Evolutionary conservation across 2,113 vertebrate species (phyloP), one percentile per base, ranked within the genome.

Genomic region (Strigops habroptila): DNA sequence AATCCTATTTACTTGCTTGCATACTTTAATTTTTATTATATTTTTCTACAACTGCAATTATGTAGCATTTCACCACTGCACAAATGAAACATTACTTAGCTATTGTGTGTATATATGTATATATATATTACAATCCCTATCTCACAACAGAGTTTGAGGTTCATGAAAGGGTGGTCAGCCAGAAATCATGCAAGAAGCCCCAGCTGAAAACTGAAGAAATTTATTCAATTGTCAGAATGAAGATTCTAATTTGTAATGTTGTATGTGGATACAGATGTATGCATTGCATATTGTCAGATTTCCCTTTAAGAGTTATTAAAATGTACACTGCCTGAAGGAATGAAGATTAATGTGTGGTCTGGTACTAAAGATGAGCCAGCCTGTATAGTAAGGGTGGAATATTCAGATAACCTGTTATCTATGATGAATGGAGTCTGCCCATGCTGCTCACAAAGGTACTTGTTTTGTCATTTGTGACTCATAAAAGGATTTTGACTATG

Each of bases 301-400:
- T 84, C 60, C 57, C 39, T 93, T 93, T 78, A 78, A 55, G 43
- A 55, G 43, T 31, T 91, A 78, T 75, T 94, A 94, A 95, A 90
- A 95, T 75, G 70, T 41, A 75, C 15, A 10, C 11, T 64, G 33
- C 24, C 64, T 24, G 27, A 59, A 88, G 62, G 51, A 95, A 90
- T 60, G 30, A 86, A 95, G 85, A 95, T 75, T 83, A 88, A 91
- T 90, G 81, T 39, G 14, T 0, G 0, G 23, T 75, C 53, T 75
- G 30, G 60, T 79, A 19, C 51, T 91, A 81, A 91, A 96, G 95
- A 86, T 74, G 85, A 88, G 43, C 33, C 31, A 81, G 37, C 46
- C 64, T 64, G 43, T 83, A 68, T 59, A 6, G 2, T 51, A 85
- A 85, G 79, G 76, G 43, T 82, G 71, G 55, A 88, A 93, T 73